Evolutionary conservation across 2,797 vertebrate species (phyloP).

Genomic region (Neomorphus geoffroyi): DNA sequence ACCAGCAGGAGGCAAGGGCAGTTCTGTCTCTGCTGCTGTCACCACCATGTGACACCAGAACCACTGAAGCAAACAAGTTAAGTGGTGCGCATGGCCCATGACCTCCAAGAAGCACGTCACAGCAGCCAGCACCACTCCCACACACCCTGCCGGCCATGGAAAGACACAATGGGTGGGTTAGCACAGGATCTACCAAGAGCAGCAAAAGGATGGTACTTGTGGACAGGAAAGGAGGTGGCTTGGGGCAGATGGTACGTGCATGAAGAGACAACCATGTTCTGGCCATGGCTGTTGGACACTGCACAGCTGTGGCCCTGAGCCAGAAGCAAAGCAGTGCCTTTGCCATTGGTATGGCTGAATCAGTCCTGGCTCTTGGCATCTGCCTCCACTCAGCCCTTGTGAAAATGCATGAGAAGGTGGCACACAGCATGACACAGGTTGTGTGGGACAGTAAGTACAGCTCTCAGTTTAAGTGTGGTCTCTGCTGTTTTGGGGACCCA

Average conservation of each 20-base stretch:
- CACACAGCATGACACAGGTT: background rate
- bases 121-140: background rate
- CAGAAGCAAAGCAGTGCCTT: background rate
- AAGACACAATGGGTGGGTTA: fast-evolving
- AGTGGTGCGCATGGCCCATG: background rate
- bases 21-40: background rate
- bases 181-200: background rate
- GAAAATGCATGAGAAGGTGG: background rate
- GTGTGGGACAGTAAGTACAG: background rate
- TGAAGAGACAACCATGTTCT: background rate
- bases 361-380: background rate
- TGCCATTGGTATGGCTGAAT: background rate
- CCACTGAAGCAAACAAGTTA: background rate
- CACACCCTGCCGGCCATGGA: fast-evolving
- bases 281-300: background rate
- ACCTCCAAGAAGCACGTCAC: background rate
- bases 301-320: background rate
- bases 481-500: background rate
- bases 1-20: background rate
- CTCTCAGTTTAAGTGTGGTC: background rate
- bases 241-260: background rate
- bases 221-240: background rate
- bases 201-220: background rate
- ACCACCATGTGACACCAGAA: background rate
- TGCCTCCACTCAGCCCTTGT: background rate